Evolutionary conservation across 2,888 invertebrate species (phyloP), one percentile per base, ranked within the genome.

Genomic region (Dendrolimus pini): DNA sequence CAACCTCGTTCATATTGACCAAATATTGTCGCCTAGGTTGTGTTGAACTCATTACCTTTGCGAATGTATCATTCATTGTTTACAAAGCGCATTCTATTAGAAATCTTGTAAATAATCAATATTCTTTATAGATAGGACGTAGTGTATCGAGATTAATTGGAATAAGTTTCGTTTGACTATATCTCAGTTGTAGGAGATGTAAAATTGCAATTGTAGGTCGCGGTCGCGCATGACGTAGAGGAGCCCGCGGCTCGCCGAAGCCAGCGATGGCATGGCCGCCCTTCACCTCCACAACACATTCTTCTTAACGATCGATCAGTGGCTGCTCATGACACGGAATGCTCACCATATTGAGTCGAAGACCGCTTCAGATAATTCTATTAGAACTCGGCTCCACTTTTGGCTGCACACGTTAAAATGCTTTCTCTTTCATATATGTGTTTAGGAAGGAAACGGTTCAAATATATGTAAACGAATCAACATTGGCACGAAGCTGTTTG

Each of bases 401-500:
- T 89, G 89, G 89, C 89, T 90, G 89, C 86, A 85, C 86, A 86
- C 84, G 86, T 83, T 87, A 73, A 77, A 78, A 80, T 70, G 89
- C 89, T 90, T 89, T 78, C 80, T 89, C 85, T 88, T 88, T 82
- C 87, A 89, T 89, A 80, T 88, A 82, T 89, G 82, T 89, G 89
- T 89, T 84, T 84, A 85, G 83, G 87, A 77, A 81, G 75, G 74
- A 80, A 74, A 75, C 80, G 75, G 82, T 78, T 80, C 76, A 73
- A 74, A 76, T 81, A 74, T 83, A 80, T 85, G 84, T 88, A 69
- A 77, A 78, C 74, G 72, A 83, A 71, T 79, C 77, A 54, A 86
- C 81, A 85, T 84, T 85, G 76, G 87, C 86, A 89, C 89, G 88
- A 89, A 82, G 88, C 87, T 90, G 86, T 89, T 90, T 85, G 85